Percentiles rank a stretch among this genome's conserved stretches.
phyloP scores from a whole-genome alignment of 1,140 invertebrate genomes.

The Andricus grossulariae region DNA sequence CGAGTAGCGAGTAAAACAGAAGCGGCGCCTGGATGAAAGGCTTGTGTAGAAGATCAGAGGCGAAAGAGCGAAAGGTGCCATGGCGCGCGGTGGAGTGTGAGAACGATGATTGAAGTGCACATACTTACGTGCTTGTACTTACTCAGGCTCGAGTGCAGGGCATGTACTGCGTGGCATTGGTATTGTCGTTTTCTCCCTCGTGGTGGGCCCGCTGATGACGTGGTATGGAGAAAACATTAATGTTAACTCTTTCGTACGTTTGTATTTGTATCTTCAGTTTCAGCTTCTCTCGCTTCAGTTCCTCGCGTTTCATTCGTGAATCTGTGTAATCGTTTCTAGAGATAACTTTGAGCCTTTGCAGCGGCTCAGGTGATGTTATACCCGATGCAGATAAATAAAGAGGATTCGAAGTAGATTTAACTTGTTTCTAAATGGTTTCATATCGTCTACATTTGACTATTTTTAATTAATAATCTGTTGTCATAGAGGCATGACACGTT shows the following conservation, averaged over 20 bases:
- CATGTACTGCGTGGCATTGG: constrained; percentile 49
- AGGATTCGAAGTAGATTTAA: too few species aligned
- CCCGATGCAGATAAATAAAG: background rate
- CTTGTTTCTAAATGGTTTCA: too few species aligned
- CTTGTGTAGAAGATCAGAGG: constrained; percentile 63
- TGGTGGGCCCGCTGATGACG: constrained; percentile 53
- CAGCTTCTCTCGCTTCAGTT: background rate
- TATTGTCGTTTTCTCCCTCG: constrained; percentile 65
- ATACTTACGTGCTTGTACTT: constrained; percentile 67
- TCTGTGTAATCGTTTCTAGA: constrained; percentile 51
- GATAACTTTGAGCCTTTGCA: background rate
- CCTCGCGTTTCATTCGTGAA: constrained; percentile 42
- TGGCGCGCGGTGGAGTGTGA: constrained; percentile 62
- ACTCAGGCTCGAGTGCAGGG: constrained; percentile 57
- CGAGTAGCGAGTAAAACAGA: constrained; percentile 38
- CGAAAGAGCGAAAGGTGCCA: constrained; percentile 64
- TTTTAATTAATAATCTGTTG: too few species aligned
- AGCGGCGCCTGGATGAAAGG: constrained; percentile 58
- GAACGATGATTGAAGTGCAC: constrained; percentile 73
- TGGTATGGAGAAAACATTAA: constrained; percentile 39
- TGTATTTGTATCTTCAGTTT: constrained; percentile 29
- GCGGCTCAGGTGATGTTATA: background rate
- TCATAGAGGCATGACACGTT: too few species aligned
- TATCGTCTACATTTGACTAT: too few species aligned
- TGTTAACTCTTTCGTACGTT: constrained; percentile 39